A percentile compares a stretch with the other conserved stretches of the same genome.
phyloP scores from a whole-genome alignment of 2,797 vertebrate genomes.

The Diceros bicornis region DNA sequence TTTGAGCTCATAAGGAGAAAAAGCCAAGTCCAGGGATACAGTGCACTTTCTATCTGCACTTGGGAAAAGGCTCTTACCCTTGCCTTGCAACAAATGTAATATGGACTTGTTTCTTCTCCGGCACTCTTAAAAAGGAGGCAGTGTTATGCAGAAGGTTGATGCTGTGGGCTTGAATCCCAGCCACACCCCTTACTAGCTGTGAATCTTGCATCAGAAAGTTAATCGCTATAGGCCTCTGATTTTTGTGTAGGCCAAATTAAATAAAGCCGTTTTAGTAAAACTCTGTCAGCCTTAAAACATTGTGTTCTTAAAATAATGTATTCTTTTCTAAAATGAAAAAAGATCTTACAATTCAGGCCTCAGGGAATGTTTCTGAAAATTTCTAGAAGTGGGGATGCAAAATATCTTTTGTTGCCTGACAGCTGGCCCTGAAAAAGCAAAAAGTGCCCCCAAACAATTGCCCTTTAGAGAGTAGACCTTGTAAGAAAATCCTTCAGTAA shows the following conservation, averaged over 20 bases:
- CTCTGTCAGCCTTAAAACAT: background rate
- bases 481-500: conserved; percentile 9
- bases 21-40: background rate
- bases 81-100: background rate
- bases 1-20: background rate
- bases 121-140: conserved; percentile 29
- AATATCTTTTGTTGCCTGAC: background rate
- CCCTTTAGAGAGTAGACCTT: background rate
- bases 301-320: background rate
- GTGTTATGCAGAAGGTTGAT: background rate
- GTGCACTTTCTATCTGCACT: background rate
- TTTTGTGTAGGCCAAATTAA: conserved; percentile 32
- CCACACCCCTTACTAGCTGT: background rate
- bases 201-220: conserved; percentile 23
- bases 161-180: background rate
- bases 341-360: background rate
- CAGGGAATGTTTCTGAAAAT: conserved; percentile 34
- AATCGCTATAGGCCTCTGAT: background rate
- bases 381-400: conserved; percentile 8
- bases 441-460: background rate
- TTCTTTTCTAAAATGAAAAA: conserved; percentile 41
- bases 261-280: conserved; percentile 31
- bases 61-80: background rate
- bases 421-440: background rate
- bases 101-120: background rate